Evolutionary conservation across 2,797 vertebrate species (phyloP).

Genomic region (Champsocephalus esox): DNA sequence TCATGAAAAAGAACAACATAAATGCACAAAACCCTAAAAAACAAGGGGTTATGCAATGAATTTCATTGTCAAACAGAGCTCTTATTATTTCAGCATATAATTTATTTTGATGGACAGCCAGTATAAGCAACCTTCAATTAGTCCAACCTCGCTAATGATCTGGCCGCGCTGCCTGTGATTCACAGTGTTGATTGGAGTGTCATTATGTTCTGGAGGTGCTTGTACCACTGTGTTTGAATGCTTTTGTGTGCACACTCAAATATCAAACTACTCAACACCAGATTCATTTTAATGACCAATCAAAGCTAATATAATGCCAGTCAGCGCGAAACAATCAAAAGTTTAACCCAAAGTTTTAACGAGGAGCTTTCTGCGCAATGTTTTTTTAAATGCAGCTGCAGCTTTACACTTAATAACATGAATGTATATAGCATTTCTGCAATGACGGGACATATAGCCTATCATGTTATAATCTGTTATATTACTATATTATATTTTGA

Average conservation of each 20-base stretch:
- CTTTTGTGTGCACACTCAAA: not conserved
- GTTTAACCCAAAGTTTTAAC: not conserved
- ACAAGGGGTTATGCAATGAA: constrained; percentile 17
- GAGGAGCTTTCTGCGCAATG: not conserved
- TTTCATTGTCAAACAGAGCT: not conserved
- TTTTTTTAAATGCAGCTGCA: no score
- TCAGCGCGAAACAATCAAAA: not conserved
- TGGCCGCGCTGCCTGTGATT: not conserved
- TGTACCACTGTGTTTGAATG: not conserved
- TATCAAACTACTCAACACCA: no score
- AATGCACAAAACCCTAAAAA: constrained; percentile 31
- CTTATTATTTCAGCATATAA: constrained; percentile 6
- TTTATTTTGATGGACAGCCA: constrained; percentile 20
- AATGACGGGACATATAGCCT: not conserved
- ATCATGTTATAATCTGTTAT: constrained; percentile 3
- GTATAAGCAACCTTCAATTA: constrained; percentile 15
- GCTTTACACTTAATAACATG: no score
- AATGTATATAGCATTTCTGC: no score
- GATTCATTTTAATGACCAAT: not conserved
- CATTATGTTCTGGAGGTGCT: not conserved
- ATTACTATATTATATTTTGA: not conserved
- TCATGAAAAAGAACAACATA: not conserved
- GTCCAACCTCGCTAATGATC: constrained; percentile 3
- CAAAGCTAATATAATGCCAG: not conserved
- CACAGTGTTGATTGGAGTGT: not conserved